Evolutionary conservation across 2,797 vertebrate genomes (phyloP), one percentile per base, ranked within the genome.

Genomic region (Capromys pilorides): DNA sequence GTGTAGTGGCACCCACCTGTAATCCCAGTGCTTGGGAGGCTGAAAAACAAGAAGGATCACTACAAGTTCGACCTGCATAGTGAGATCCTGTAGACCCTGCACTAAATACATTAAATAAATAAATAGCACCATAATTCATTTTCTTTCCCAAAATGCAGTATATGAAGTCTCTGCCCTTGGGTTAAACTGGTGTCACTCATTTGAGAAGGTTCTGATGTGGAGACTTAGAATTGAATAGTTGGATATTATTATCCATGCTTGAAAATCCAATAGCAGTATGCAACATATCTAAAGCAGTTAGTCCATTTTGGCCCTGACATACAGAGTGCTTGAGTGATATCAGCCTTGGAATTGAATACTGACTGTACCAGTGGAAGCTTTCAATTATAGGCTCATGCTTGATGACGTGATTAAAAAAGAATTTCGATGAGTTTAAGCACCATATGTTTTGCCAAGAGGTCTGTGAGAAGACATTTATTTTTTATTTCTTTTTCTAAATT

Each of bases 271-370:
- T 66, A 62, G 66, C 77, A 81, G 6, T 10, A 41, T 51, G 8
- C 3, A 45, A 45, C 61, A 69, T 66, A 49, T 54, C 66, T 71
- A 75, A 75, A 85, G 36, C 24, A 84, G 22, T 75, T 85, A 86
- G 36, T 14, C 93, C 59, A 62, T 69, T 94, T 96, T 96, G 82
- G 90, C 28, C 80, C 90, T 91, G 61, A 87, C 26, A 90, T 51
- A 73, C 13, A 71, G 18, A 78, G 39, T n/a, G 1, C 21, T 88
- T 92, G 64, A 79, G 79, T 57, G 73, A 87, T 71, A 28, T n/a
- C 69, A 67, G 36, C 67, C 62, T 92, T 89, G 28, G 96, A 90
- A 10, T n/a, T 49, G 45, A 95, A 5, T 18, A 87, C 24, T 80
- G 45, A 90, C 36, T 69, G 0, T 79, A 85, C 79, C 82, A 67